Evolutionary conservation across 64 coral and sea anemone genomes (phyloP), one percentile per base, ranked within the genome.

Genomic region (Actinia tenebrosa): DNA sequence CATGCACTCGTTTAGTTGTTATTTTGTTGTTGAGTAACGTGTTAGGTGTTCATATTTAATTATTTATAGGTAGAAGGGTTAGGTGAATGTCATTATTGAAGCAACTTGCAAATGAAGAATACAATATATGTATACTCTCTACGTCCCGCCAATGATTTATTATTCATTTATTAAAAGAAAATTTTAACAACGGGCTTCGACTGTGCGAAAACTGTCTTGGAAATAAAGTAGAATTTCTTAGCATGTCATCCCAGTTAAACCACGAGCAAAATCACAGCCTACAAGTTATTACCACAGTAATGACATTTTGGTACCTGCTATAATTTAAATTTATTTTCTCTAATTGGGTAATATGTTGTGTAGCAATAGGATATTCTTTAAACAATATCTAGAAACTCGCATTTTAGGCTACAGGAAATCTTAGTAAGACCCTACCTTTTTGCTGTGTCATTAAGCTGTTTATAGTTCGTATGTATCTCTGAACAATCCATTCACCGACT

Each of bases 21-120:
- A n/a, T 66, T 66, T 66, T 66, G 20, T 5, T 66, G 19, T 22
- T n/a, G 15, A 23, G 2, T 5, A 66, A 23, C 63, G 63, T 66
- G 63, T 66, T 66, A 66, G 63, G n/a, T 66, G 63, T 66, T 66
- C 63, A 66, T 66, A 66, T 10, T 66, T 66, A 66, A 66, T 66
- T 66, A 66, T 66, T 66, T 66, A 66, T 23, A 66, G 10, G 19
- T 20, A 66, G 63, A 20, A 66, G n/a, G 63, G 63, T 22, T 66
- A n/a, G 22, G 63, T 66, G 63, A 66, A 66, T 66, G n/a, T 66
- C 10, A 66, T 66, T 66, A 66, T 23, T 66, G 63, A 66, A 66
- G 22, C n/a, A 66, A 66, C 63, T 66, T 66, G 63, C 63, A 66
- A 66, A 66, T 66, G 22, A 66, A n/a, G n/a, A 66, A 66, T 23